Base-by-base conservation (phyloP, 2,113 vertebrate species). In the Grantiella picta region DNA sequence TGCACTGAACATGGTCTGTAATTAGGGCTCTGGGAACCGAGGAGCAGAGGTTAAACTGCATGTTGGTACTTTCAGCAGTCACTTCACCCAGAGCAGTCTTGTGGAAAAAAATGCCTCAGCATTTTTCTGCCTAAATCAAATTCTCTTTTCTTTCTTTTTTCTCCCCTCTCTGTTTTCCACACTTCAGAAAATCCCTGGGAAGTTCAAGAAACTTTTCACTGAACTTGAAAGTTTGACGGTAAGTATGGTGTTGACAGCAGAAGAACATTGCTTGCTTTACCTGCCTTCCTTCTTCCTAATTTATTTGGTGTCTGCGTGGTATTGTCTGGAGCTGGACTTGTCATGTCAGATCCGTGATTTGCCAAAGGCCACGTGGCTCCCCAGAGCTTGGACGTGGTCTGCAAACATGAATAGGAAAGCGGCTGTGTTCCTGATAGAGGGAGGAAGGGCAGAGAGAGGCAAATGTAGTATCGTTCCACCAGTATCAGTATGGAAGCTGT, bases 211-310 rank as follows among this genome's bases (percentile, higher is more conserved):
- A 97, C 97, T 99, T 96, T 99, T 99, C 97, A 98, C 99, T 38
- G 99, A 99, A 96, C 98, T 99, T 94, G 99, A 99, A 97, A 98
- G 98, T 78, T 95, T 99, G 96, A 99, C 99, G 11, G 99, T 99
- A 97, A 98, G 99, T 98, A 57, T 2, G 3, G 8, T 36, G 29
- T 35, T 73, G 45, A 25, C 64, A 63, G 33, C 45, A 56, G 52
- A 91, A 40, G 2, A 19, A 4, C 40, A 11, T 33, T 36, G 36
- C n/a, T 53, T 82, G 44, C 36, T 54, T 80, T n/a, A 60, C 52
- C 20, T 95, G 76, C 64, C 45, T 84, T 35, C 59, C 31, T 53
- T 60, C 82, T 73, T 54, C 85, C 36, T 61, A 27, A 40, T 70
- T 78, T 70, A 47, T 65, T 65, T 86, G 64, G 50, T 66, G 40